These are phyloP conservation scores for Nyctereutes procyonoides DNA, from an alignment of 2,113 vertebrate genomes.

Conservation along the genomic window DNA sequence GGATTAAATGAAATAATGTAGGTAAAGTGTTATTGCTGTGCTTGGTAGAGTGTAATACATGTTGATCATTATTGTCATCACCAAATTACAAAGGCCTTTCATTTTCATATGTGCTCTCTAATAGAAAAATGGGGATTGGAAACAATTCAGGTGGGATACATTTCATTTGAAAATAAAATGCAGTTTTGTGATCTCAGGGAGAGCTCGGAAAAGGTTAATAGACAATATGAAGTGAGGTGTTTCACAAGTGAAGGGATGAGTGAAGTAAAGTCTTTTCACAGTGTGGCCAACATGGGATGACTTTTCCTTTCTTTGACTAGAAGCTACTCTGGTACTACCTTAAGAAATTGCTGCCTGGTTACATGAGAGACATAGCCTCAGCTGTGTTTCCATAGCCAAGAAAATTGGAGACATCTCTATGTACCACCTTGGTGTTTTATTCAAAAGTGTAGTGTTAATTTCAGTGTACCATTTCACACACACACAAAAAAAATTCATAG, in stretches of 20 bases:
- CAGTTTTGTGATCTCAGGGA: neutral
- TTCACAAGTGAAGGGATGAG: slow-evolving; percentile 18
- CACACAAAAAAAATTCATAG: slow-evolving; percentile 28
- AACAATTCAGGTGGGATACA: neutral
- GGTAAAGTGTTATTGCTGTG: neutral
- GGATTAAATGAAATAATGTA: neutral
- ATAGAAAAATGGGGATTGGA: neutral
- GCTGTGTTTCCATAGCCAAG: slow-evolving; percentile 53
- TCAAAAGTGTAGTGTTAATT: slow-evolving; percentile 60
- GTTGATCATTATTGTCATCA: neutral
- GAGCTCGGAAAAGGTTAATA: neutral
- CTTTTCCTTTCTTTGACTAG: neutral
- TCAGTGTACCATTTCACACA: slow-evolving; percentile 30
- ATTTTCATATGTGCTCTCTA: slow-evolving; percentile 1
- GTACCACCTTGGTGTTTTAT: slow-evolving; percentile 48
- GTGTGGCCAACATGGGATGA: neutral
- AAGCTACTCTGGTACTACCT: neutral
- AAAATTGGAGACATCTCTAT: slow-evolving; percentile 45
- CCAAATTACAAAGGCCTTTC: neutral
- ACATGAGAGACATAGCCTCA: slow-evolving; percentile 13
- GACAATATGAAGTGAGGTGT: neutral
- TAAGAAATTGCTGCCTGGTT: slow-evolving; percentile 42
- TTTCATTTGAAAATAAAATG: slow-evolving; percentile 22
- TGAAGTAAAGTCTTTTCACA: slow-evolving; percentile 7
- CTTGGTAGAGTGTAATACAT: neutral